Evolutionary conservation across 23 tunicate species (phyloP).

Genomic region (Aplidium turbinatum): DNA sequence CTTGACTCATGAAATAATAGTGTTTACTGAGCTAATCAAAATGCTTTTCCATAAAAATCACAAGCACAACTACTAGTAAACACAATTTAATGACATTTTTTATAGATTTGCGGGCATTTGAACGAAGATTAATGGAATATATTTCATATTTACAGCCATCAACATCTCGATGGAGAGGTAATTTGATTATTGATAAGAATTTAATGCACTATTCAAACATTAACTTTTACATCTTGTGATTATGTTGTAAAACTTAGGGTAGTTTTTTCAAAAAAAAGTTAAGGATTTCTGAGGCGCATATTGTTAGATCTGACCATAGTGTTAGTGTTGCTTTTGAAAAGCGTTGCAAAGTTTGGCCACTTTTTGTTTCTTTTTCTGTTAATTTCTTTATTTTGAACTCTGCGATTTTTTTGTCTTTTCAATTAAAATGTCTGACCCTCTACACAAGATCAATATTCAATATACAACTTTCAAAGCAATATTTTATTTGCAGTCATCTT

Average conservation of each 20-base stretch:
- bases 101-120: constrained; percentile 81
- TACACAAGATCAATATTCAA: not conserved
- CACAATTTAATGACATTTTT: not conserved
- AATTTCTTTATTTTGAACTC: not conserved
- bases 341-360: too few relatives aligned
- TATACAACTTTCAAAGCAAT: not conserved
- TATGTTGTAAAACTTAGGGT: not conserved
- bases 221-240: too few relatives aligned
- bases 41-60: too few relatives aligned
- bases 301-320: too few relatives aligned
- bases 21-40: too few relatives aligned
- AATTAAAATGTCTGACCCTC: not conserved
- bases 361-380: too few relatives aligned
- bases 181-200: too few relatives aligned
- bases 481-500: constrained; percentile 63
- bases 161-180: constrained; percentile 89
- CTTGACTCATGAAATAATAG: not conserved
- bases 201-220: too few relatives aligned
- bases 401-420: not conserved
- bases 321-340: too few relatives aligned
- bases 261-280: too few relatives aligned
- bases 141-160: constrained; percentile 74
- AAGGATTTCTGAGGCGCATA: too few relatives aligned
- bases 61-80: not conserved
- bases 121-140: constrained; percentile 85